phyloP scores from a whole-genome alignment of 1,140 invertebrate species.

The Linepithema humile region DNA sequence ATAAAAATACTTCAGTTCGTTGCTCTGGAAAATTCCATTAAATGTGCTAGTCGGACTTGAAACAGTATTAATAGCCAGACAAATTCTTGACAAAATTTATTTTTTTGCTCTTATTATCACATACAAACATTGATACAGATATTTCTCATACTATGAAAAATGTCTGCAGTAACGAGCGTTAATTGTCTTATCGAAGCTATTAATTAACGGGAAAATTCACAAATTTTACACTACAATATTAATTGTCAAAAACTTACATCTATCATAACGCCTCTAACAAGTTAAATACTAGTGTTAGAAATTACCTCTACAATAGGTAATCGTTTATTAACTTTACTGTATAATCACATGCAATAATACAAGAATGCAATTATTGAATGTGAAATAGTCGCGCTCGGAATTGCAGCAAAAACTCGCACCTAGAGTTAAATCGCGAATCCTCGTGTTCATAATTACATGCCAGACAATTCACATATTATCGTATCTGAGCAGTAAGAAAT shows the following conservation, averaged over 20 bases:
- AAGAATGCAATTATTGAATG: neutral
- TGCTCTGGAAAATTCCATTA: neutral
- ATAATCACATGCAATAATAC: neutral
- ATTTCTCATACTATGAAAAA: neutral
- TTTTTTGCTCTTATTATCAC: slow-evolving; percentile 20
- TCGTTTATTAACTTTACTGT: neutral
- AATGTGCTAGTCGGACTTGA: neutral
- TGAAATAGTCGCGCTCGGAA: neutral
- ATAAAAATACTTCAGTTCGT: neutral
- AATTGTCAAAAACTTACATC: neutral
- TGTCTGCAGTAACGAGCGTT: neutral
- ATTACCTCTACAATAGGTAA: neutral
- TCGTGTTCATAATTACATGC: neutral
- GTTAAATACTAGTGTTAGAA: neutral
- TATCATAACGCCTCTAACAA: no score
- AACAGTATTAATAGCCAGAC: neutral
- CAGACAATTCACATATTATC: neutral
- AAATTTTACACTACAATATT: neutral
- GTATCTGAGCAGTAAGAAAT: neutral
- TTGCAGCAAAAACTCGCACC: neutral
- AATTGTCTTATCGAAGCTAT: neutral
- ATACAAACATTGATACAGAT: neutral
- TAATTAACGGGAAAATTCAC: neutral
- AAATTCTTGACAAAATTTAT: neutral
- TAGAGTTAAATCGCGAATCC: neutral